phyloP scores from a whole-genome alignment of 2,113 vertebrate species.

The Psilopsiagon aymara region DNA sequence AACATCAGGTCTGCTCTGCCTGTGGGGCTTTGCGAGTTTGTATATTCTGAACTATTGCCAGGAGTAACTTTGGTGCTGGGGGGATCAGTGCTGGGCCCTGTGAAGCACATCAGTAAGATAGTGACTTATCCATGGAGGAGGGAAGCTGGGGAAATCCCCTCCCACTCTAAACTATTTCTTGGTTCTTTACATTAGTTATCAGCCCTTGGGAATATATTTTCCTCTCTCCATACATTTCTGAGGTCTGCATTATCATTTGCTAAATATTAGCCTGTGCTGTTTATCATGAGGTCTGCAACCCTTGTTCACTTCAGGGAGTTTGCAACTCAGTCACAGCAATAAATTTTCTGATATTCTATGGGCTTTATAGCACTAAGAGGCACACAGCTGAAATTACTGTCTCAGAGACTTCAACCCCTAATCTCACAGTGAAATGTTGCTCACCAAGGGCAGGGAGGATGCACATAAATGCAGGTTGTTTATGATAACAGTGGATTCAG shows the following conservation, averaged over 20 bases:
- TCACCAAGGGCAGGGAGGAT: slow-evolving; percentile 9
- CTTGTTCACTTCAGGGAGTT: slow-evolving; percentile 9
- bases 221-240: not conserved
- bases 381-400: slow-evolving; percentile 14
- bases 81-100: not conserved
- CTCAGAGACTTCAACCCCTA: not conserved
- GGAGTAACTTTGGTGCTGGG: slow-evolving; percentile 16
- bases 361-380: not conserved
- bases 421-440: not conserved
- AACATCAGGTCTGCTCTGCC: slow-evolving; percentile 6
- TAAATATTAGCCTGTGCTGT: slow-evolving; percentile 39
- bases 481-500: not conserved
- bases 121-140: not conserved
- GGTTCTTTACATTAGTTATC: slow-evolving; percentile 22
- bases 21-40: not conserved
- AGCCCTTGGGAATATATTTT: slow-evolving; percentile 44
- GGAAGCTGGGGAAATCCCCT: slow-evolving; percentile 1
- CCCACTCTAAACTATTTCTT: slow-evolving; percentile 3
- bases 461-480: not conserved
- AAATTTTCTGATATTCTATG: slow-evolving; percentile 26
- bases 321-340: slow-evolving; percentile 1
- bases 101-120: not conserved
- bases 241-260: slow-evolving; percentile 45
- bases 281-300: slow-evolving; percentile 46
- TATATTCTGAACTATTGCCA: slow-evolving; percentile 33